Conservation (phyloP, 2,888 invertebrate species). For the Cyclophora albipunctata region DNA sequence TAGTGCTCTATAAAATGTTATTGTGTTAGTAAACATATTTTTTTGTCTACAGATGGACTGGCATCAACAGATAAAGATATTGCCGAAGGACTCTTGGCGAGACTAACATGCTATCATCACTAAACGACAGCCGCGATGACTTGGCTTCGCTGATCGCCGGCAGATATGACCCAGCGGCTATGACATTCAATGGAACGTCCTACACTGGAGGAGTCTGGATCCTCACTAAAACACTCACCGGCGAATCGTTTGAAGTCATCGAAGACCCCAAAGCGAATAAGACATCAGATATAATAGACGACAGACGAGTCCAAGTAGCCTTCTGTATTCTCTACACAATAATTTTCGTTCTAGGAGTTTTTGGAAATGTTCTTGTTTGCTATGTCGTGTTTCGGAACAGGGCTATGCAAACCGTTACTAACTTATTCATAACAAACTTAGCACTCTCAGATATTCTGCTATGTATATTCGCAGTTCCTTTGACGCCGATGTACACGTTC, state of each 20-base stretch:
- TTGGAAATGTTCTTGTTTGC: constrained; percentile 88
- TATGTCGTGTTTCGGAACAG: constrained; percentile 89
- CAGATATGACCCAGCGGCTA: constrained; percentile 43
- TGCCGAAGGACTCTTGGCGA: constrained; percentile 11
- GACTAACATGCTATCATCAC: constrained; percentile 36
- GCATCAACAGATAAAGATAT: constrained; percentile 13
- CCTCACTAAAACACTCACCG: constrained; percentile 59
- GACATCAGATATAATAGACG: constrained; percentile 77
- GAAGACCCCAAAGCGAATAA: constrained; percentile 59
- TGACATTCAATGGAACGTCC: constrained; percentile 51
- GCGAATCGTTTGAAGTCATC: constrained; percentile 59
- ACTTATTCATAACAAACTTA: constrained; percentile 92
- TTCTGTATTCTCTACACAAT: constrained; percentile 85
- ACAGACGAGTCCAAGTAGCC: constrained; percentile 80
- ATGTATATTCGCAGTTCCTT: constrained; percentile 89
- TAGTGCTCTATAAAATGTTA: not conserved
- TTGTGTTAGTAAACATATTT: not conserved
- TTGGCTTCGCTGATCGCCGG: constrained; percentile 27
- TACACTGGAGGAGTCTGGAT: constrained; percentile 53
- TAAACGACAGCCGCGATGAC: constrained; percentile 33
- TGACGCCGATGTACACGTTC: constrained; percentile 92
- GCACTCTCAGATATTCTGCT: constrained; percentile 91
- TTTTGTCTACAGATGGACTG: constrained; percentile 57
- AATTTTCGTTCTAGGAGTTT: constrained; percentile 87
- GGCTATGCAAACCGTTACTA: constrained; percentile 94